These are phyloP conservation scores for Caenorhabditis doughertyi DNA, from an alignment of 2,888 invertebrate species.

Conservation along the genomic window DNA sequence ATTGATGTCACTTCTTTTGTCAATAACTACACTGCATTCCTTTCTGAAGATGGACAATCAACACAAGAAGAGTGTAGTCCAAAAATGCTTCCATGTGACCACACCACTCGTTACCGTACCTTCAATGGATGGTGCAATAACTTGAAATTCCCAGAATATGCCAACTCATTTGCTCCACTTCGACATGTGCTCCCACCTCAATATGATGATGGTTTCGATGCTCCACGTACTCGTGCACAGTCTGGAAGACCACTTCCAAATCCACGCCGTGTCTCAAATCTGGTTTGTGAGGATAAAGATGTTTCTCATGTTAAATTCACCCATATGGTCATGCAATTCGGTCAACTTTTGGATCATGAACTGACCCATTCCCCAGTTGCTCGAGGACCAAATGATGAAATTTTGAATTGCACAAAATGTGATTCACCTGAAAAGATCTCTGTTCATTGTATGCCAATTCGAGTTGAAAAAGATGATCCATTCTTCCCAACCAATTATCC, in stretches of 20 bases:
- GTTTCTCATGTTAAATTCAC: slow-evolving; percentile 81
- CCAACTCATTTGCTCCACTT: slow-evolving; percentile 80
- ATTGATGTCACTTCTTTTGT: slow-evolving; percentile 78
- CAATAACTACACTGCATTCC: slow-evolving; percentile 81
- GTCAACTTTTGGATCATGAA: slow-evolving; percentile 93
- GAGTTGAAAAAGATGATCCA: slow-evolving; percentile 92
- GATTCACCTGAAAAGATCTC: slow-evolving; percentile 93
- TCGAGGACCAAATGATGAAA: slow-evolving; percentile 81
- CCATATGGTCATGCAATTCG: slow-evolving; percentile 91
- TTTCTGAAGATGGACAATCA: slow-evolving; percentile 76
- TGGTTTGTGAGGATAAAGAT: slow-evolving; percentile 79
- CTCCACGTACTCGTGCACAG: slow-evolving; percentile 74
- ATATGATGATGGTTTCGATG: slow-evolving; percentile 88
- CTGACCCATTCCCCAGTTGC: slow-evolving; percentile 81
- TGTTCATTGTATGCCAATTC: slow-evolving; percentile 95
- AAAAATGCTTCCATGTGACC: slow-evolving; percentile 82
- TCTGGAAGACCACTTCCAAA: slow-evolving; percentile 79
- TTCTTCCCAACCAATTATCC: slow-evolving; percentile 90
- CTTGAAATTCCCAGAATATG: slow-evolving; percentile 81
- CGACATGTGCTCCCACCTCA: slow-evolving; percentile 85
- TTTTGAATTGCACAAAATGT: slow-evolving; percentile 86
- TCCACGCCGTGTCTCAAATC: slow-evolving; percentile 80
- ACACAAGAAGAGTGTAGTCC: slow-evolving; percentile 78
- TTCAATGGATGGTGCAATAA: slow-evolving; percentile 95
- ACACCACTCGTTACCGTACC: slow-evolving; percentile 87